Base-by-base conservation (phyloP, 2,888 invertebrate genomes). In the Euspilapteryx auroguttella region DNA sequence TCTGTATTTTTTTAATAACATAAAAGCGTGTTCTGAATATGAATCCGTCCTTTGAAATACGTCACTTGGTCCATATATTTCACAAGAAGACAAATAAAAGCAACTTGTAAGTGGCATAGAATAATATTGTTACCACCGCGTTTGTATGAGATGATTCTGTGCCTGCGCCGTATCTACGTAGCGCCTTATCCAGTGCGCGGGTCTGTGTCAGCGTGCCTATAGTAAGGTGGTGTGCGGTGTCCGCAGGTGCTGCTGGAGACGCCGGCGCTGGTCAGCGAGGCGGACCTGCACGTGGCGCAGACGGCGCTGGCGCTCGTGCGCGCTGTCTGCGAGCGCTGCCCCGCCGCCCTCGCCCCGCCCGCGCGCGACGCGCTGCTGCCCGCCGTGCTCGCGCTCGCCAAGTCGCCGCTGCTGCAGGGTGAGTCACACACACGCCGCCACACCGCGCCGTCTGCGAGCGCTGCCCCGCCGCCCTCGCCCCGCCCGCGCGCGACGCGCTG, bases 231-330 rank as follows among this genome's bases (percentile, higher is more conserved):
- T 12, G 12, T 12, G 12, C 12, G 12, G 12, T 14, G 4, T 3
- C 8, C 7, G 4, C 41, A 84, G 77, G 88, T 94, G 26, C 84
- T 95, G 47, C 79, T 85, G 31, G 97, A 98, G 65, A 80, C 97
- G 45, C 94, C 95, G 7, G 86, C 93, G 8, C 76, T 99, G 28
- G 81, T 99, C 37, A 90, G 86, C 46, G 99, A 99, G 65, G 83
- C 89, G 24, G 99, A 99, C 75, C 79, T 99, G 36, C 96, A 98
- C 64, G 94, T 99, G 42, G 94, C 97, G 26, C 97, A 97, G 71
- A 82, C 91, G 45, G 91, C 93, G 13, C 77, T 95, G 34, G 83
- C 86, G 30, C 76, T 94, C 28, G 79, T 95, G 30, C 91, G 91
- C 35, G 86, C 90, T 29, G 87, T 92, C 22, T 91, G 91, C 28